Conservation (phyloP, 2,113 vertebrate genomes). For the Mormyrus iriodes region DNA sequence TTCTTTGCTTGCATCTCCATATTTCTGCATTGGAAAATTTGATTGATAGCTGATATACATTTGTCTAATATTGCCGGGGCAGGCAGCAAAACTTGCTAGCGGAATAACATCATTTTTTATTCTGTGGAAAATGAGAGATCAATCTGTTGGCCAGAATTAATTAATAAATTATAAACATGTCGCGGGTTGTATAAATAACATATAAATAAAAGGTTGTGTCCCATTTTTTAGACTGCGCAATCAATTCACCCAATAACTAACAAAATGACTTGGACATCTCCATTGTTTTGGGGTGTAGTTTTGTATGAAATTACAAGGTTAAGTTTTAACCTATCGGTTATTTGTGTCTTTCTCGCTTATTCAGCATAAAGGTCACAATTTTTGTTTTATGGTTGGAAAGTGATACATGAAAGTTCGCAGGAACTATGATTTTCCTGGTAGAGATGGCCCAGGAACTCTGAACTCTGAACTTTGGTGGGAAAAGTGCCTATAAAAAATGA, state of each 20-base stretch:
- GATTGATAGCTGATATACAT: neutral
- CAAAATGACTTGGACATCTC: neutral
- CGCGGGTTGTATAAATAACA: neutral
- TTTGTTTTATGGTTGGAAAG: too few species aligned
- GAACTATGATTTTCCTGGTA: too few species aligned
- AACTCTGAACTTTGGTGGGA: too few species aligned
- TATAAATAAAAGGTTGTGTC: neutral
- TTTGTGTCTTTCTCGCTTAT: too few species aligned
- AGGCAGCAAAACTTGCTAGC: neutral
- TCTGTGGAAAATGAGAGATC: neutral
- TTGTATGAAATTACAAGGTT: too few species aligned
- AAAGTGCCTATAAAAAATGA: too few species aligned
- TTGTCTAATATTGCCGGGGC: neutral
- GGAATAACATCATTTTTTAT: neutral
- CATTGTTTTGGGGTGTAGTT: too few species aligned
- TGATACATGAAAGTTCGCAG: too few species aligned
- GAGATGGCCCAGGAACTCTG: too few species aligned
- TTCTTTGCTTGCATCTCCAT: neutral
- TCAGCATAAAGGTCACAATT: too few species aligned
- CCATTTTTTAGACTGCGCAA: neutral
- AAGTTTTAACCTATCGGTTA: too few species aligned
- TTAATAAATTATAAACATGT: neutral
- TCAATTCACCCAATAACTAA: neutral
- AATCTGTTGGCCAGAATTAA: neutral
- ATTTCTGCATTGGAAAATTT: neutral